phyloP scores from a whole-genome alignment of 2,113 vertebrate species.

The Athene noctua region DNA sequence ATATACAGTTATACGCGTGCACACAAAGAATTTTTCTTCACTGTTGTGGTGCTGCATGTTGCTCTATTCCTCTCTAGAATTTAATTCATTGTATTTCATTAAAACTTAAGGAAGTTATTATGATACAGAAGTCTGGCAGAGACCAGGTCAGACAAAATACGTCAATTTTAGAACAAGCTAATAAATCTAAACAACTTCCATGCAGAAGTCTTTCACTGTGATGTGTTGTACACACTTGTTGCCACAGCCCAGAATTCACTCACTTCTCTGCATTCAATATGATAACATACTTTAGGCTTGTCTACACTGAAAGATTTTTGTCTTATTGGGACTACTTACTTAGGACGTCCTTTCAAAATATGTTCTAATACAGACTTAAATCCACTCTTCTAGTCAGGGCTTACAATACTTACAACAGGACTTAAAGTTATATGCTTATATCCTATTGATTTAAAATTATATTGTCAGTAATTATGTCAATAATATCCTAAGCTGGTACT shows the following conservation, averaged over 20 bases:
- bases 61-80: neutral
- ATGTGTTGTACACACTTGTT: neutral
- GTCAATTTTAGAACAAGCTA: neutral
- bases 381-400: neutral
- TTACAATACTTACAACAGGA: neutral
- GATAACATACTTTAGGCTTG: neutral
- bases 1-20: neutral
- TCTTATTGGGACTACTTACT: neutral
- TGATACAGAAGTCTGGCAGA: neutral
- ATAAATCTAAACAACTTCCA: neutral
- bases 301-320: neutral
- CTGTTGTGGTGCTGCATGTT: neutral
- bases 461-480: neutral
- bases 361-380: neutral
- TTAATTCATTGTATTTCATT: neutral
- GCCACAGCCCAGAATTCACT: neutral
- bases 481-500: neutral
- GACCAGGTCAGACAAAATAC: neutral
- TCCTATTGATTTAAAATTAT: neutral
- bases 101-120: neutral
- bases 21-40: neutral
- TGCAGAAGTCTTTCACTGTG: neutral
- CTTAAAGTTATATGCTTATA: accelerated
- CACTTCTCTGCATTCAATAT: neutral
- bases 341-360: neutral